Conservation (phyloP, 2,113 vertebrate genomes). For the Callocephalon fimbriatum region DNA sequence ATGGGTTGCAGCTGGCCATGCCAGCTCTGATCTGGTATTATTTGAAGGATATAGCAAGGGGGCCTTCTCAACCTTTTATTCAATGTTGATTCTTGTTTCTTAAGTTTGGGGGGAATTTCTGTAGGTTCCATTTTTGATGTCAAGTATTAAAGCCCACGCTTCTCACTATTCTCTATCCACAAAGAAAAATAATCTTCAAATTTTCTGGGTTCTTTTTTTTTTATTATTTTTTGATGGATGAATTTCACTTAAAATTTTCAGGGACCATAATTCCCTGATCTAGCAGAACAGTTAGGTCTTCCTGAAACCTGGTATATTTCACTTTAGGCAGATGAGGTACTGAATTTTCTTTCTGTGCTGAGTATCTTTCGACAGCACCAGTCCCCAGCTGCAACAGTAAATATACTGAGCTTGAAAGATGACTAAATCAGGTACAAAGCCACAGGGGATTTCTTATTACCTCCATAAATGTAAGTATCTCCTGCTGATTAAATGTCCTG, state of each 20-base stretch:
- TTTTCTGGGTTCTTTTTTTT: not conserved
- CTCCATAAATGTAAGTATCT: slow-evolving; percentile 13
- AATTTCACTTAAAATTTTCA: not conserved
- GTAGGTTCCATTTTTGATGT: not conserved
- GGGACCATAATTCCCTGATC: not conserved
- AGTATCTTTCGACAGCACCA: not conserved
- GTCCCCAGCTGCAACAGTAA: slow-evolving; percentile 22
- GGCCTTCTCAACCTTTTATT: not conserved
- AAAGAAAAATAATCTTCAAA: not conserved
- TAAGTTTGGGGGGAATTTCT: not conserved
- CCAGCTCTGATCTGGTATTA: not conserved
- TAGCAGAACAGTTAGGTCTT: not conserved
- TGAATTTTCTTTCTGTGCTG: not conserved
- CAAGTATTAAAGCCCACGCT: not conserved
- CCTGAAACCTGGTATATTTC: not conserved
- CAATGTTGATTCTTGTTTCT: not conserved
- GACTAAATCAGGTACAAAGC: slow-evolving; percentile 16
- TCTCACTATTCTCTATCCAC: not conserved
- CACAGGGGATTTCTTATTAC: slow-evolving; percentile 39
- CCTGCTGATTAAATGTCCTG: slow-evolving; percentile 31
- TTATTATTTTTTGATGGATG: not conserved
- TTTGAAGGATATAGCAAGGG: not conserved
- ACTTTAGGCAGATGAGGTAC: not conserved
- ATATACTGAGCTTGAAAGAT: not conserved
- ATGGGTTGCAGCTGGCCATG: not conserved